Evolutionary conservation across 2,888 invertebrate species (phyloP), one percentile per base, ranked within the genome.

Genomic region (Pseudoips prasinana): DNA sequence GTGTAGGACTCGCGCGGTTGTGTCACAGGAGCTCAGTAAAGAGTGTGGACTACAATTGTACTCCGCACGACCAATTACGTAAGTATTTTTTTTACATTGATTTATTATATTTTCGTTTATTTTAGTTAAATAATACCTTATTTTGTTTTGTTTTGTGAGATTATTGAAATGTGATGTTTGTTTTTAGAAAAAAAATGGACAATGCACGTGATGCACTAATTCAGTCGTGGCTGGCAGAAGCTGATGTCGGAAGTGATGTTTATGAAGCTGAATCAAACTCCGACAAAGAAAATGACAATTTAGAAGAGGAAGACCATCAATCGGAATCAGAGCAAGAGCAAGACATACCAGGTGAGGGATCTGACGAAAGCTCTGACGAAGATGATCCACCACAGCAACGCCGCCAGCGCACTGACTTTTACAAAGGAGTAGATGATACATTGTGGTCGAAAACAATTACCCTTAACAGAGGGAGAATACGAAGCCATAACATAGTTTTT

Each of bases 401-500:
- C 8, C n/a, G 8, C 8, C 9, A 4, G 8, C 23, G 23, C n/a
- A 8, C 9, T 8, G 23, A 23, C 8, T 14, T 14, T 14, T 14
- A 14, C 14, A 14, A 5, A 2, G 14, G 14, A 3, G 14, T 23
- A 9, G 23, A 23, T 10, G 8, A 23, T 8, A 23, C 23, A 1
- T 2, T 23, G 2, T 23, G 23, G 23, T 3, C 14, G 5, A 14
- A 14, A 14, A 14, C 14, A 5, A 5, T 5, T 14, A 2, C 14
- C 8, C 3, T 9, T 8, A 32, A 32, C 11, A 25, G 25, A 10
- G 33, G 33, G 26, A 33, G 36, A 26, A 36, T 30, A 25, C 7
- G 36, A 1, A 10, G 17, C 11, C 29, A 36, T 4, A 36, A 36
- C 26, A 36, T 36, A 9, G 23, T 36, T 10, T 26, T 30, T 18